Evolutionary conservation across 30 jellyfish, hydroid and myxozoan genomes (phyloP), one percentile per base, ranked within the genome.

Genomic region (Pseudorhiza aurosa): DNA sequence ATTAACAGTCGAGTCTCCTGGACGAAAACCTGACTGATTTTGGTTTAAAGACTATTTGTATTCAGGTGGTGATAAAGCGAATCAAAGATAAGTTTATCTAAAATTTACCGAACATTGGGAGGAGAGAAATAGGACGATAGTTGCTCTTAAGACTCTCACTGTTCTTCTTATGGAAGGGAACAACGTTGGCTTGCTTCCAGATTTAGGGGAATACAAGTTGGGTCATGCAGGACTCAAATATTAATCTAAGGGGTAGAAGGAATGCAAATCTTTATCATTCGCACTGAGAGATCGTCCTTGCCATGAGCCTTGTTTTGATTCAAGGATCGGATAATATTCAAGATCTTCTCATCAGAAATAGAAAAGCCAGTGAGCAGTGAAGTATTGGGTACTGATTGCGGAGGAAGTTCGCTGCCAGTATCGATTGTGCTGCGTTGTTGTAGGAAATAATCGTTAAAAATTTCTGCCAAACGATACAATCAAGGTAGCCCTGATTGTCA

Each of bases 211-310:
- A 71, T 35, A 58, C 65, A 47, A 65, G 79, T 39, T 63, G 72
- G 77, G 40, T 62, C 82, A 72, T 36, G 53, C 82, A 58, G 62
- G 58, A 37, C 51, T 55, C 81, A 67, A 82, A 82, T n/a, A 71
- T 57, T 24, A 44, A 21, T 45, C 69, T 62, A 44, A 85, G 85
- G 85, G 96, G 96, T 39, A 62, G 69, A 31, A 85, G 77, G 19
- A 74, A 43, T 37, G 96, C 88, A 69, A 4, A 82, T 69, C 58
- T 82, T 68, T 56, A 69, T 82, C 95, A 67, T 84, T 15, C 84
- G 83, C 45, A 84, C 86, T 26, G 89, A 84, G 68, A 71, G 72
- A 56, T 72, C 82, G 50, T 82, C 95, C 88, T 57, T 40, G 71
- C 67, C 93, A 65, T 78, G 91, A 21, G 87, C 91, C 67, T 81